These are phyloP conservation scores for Zaprionus lineosus DNA, from an alignment of 2,888 invertebrate genomes.

Conservation along the genomic window DNA sequence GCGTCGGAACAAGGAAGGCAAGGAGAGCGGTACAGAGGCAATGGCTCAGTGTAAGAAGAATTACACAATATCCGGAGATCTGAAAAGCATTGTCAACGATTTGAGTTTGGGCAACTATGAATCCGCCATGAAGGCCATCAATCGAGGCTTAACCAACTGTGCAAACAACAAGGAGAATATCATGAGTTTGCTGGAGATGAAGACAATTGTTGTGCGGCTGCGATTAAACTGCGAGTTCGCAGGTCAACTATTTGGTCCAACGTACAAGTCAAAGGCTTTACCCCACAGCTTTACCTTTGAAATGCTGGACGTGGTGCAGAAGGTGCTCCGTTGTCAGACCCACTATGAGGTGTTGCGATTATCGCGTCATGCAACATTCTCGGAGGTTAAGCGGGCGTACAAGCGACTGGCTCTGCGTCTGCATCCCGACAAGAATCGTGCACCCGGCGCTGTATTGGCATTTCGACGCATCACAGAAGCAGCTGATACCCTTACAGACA, in stretches of 20 bases:
- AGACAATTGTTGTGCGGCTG: conserved; percentile 54
- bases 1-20: conserved; percentile 8
- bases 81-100: conserved; percentile 41
- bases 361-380: conserved; percentile 86
- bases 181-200: conserved; percentile 52
- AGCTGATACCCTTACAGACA: conserved; percentile 89
- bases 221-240: conserved; percentile 36
- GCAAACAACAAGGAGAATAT: conserved; percentile 16
- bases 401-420: conserved; percentile 90
- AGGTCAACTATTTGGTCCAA: conserved; percentile 43
- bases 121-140: conserved; percentile 44
- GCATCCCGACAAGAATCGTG: conserved; percentile 93
- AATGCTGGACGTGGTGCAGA: conserved; percentile 88
- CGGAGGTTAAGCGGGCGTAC: conserved; percentile 88
- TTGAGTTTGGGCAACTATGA: conserved; percentile 53
- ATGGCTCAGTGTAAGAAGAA: neutral
- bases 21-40: neutral
- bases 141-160: conserved; percentile 19
- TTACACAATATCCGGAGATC: neutral
- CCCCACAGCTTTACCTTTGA: conserved; percentile 87
- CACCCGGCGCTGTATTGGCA: conserved; percentile 91
- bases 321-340: conserved; percentile 86
- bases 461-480: conserved; percentile 93
- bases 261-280: conserved; percentile 43
- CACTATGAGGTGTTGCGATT: conserved; percentile 91